Evolutionary conservation across 2,888 invertebrate genomes (phyloP).

Genomic region (Campoplex nolae): DNA sequence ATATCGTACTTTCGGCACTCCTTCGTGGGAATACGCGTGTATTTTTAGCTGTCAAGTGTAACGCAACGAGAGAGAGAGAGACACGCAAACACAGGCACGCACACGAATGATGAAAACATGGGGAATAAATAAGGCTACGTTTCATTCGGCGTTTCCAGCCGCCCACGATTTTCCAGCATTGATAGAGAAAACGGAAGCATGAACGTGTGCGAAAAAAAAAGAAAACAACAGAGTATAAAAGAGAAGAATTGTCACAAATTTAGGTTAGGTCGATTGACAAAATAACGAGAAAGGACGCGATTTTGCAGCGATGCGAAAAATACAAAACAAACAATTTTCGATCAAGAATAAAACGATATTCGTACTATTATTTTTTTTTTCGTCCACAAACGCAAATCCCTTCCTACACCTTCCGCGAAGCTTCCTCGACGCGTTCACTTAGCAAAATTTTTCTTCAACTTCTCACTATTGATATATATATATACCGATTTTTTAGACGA

Average conservation of each 20-base stretch:
- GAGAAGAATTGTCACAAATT: not conserved
- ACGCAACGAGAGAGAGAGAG: slow-evolving; percentile 13
- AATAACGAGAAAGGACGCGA: not conserved
- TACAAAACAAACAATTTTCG: not conserved
- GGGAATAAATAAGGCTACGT: slow-evolving; percentile 15
- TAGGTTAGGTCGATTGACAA: slow-evolving; percentile 34
- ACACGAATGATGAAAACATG: not conserved
- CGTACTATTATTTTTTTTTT: not conserved
- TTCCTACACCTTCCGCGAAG: slow-evolving; percentile 17
- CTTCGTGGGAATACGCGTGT: slow-evolving; percentile 65
- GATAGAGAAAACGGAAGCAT: slow-evolving; percentile 1
- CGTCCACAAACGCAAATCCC: not conserved
- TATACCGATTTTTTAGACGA: not conserved
- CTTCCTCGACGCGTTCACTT: slow-evolving; percentile 2
- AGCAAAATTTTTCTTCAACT: not conserved
- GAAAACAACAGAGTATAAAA: not conserved
- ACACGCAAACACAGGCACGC: not conserved
- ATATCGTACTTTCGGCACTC: slow-evolving; percentile 55
- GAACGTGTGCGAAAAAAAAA: slow-evolving; percentile 9
- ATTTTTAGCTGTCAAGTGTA: slow-evolving; percentile 65
- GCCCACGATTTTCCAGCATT: slow-evolving; percentile 50
- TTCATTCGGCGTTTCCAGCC: slow-evolving; percentile 36
- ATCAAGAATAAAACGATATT: not conserved
- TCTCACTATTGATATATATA: not conserved
- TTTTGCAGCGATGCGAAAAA: not conserved